These are phyloP conservation scores for Lordiphosa clarofinis DNA, from an alignment of 1,140 invertebrate species.

Conservation along the genomic window DNA sequence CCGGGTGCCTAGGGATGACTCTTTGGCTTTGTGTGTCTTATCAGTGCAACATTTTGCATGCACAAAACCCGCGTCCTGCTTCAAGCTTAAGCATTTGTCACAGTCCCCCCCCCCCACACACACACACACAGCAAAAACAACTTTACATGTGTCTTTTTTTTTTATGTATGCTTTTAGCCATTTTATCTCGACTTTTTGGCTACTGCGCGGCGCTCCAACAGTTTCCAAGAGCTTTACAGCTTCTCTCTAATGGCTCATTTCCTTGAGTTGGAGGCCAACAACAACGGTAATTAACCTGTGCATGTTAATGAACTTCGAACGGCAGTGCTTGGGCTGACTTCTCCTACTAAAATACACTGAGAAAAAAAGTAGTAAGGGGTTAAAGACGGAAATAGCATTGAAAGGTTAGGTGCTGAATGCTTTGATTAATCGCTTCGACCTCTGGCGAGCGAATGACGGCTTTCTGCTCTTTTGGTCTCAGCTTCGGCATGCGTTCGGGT, in stretches of 20 bases:
- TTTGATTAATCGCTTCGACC: too few relatives aligned
- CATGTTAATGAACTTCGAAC: conserved; percentile 78
- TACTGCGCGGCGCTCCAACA: conserved; percentile 60
- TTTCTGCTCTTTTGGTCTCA: too few relatives aligned
- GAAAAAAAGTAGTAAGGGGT: too few relatives aligned
- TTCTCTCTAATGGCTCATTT: conserved; percentile 75
- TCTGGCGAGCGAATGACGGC: too few relatives aligned
- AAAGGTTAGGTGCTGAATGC: too few relatives aligned
- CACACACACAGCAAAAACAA: conserved; percentile 29
- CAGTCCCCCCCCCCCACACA: conserved; percentile 39
- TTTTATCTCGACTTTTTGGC: conserved; percentile 62
- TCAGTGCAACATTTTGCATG: conserved; percentile 76
- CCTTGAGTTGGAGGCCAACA: conserved; percentile 51
- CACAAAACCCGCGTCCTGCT: conserved; percentile 50
- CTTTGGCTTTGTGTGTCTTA: conserved; percentile 63
- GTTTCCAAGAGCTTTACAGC: conserved; percentile 16
- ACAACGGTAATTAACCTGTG: conserved; percentile 77
- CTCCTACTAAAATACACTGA: conserved; percentile 15
- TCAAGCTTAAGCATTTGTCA: conserved; percentile 61
- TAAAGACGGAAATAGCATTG: too few relatives aligned
- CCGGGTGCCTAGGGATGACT: conserved; percentile 55
- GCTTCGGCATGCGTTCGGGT: too few relatives aligned
- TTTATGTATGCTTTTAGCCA: conserved; percentile 76
- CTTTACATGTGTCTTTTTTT: conserved; percentile 73
- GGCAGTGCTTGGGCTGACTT: conserved; percentile 8